Conservation (phyloP, 2,888 invertebrate species). For the Ormyrus labotus region DNA sequence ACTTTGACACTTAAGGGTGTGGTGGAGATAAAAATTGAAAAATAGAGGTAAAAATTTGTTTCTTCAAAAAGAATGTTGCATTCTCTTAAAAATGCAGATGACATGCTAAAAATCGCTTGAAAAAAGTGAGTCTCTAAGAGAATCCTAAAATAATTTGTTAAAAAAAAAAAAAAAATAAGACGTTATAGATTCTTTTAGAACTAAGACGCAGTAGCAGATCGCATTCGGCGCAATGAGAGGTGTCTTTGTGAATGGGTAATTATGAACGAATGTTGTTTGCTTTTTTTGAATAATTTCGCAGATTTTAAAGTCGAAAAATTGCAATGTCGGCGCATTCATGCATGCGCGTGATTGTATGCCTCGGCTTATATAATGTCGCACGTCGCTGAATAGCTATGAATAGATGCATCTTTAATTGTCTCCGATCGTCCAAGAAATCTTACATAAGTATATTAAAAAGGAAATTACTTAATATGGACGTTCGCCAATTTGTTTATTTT, state of each 20-base stretch:
- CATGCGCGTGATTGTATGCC: constrained; percentile 23
- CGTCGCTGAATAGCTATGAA: not conserved
- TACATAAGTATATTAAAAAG: not conserved
- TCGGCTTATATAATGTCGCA: not conserved
- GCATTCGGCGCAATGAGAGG: not conserved
- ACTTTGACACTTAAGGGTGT: not conserved
- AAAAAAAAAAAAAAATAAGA: too few species aligned
- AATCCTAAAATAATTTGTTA: constrained; percentile 15
- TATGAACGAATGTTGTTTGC: not conserved
- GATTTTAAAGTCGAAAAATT: not conserved
- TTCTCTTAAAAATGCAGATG: constrained; percentile 17
- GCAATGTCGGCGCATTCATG: constrained; percentile 20
- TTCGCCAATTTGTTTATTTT: too few species aligned
- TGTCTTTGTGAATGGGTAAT: not conserved
- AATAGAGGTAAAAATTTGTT: not conserved
- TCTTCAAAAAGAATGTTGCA: not conserved
- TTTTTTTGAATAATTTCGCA: not conserved
- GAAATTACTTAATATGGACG: not conserved
- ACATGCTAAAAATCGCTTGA: constrained; percentile 19
- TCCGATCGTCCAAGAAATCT: not conserved
- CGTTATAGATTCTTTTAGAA: too few species aligned
- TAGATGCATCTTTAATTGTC: too few species aligned
- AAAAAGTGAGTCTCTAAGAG: constrained; percentile 15
- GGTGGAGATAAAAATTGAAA: not conserved
- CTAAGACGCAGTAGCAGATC: too few species aligned